phyloP scores from a whole-genome alignment of 2,113 vertebrate genomes.

The Platysteira castanea region DNA sequence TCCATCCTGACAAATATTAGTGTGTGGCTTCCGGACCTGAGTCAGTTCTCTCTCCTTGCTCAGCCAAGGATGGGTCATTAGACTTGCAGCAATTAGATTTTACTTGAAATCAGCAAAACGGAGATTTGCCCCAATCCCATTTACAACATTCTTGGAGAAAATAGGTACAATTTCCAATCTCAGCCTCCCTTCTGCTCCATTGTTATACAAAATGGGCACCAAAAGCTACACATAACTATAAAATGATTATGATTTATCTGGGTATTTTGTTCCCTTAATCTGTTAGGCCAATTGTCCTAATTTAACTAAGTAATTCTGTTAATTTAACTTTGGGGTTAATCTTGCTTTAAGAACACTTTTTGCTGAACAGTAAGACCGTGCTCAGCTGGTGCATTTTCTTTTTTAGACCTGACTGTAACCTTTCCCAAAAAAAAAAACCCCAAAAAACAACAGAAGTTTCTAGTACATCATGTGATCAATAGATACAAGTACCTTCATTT shows the following conservation, averaged over 20 bases:
- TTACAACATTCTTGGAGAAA: background rate
- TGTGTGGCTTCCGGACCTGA: background rate
- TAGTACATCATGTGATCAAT: conserved; percentile 70
- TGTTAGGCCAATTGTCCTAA: conserved; percentile 29
- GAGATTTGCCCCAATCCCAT: conserved; percentile 20
- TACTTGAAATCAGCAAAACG: conserved; percentile 7
- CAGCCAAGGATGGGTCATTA: background rate
- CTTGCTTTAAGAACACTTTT: conserved; percentile 35
- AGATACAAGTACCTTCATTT: conserved; percentile 77
- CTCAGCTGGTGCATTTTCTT: background rate
- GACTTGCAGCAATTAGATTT: conserved; percentile 8
- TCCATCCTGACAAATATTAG: background rate
- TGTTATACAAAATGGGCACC: conserved; percentile 14
- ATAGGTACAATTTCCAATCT: background rate
- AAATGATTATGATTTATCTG: conserved; percentile 39
- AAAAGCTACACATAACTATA: background rate
- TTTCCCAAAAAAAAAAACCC: background rate
- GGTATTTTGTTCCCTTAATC: conserved; percentile 29
- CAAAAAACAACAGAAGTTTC: conserved; percentile 51
- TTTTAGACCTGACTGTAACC: conserved; percentile 55
- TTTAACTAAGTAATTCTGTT: conserved; percentile 41
- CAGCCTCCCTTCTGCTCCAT: conserved; percentile 5
- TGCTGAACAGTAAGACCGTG: background rate
- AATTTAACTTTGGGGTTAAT: conserved; percentile 53
- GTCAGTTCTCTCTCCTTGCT: background rate